Evolutionary conservation across 1,140 invertebrate species (phyloP), one percentile per base, ranked within the genome.

Genomic region (Trichonephila clavipes): DNA sequence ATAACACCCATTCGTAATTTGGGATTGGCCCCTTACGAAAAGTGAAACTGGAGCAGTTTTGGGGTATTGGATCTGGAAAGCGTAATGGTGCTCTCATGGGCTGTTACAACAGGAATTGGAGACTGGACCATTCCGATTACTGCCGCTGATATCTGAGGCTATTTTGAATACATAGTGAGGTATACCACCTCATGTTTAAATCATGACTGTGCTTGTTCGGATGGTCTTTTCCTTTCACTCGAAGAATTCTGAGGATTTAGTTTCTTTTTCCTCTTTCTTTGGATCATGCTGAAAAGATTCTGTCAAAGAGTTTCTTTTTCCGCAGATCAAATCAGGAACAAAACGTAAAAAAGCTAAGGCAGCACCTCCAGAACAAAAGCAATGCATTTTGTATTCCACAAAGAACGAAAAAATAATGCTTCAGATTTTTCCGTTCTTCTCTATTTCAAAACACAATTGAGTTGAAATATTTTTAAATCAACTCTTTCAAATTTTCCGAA

Each of bases 111-210:
- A 77, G 28, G 1, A 34, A 77, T 34, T 14, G 16, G 5, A 77
- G 72, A 40, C 72, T 5, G 72, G 28, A 40, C 28, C 28, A 16
- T 40, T 77, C 72, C 72, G 34, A 77, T 77, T 40, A 77, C 34
- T 34, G 24, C 14, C 4, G 12, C 72, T 16, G 28, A 40, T 77
- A 77, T 77, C 28, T 14, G 24, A 2, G 72, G 72, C 28, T 77
- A 34, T 28, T 18, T 34, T 77, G 28, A 77, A 77, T 28, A 77
- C 34, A 77, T 77, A 77, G 72, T 34, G 72, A 77, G 72, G 72
- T 34, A 40, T 14, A 77, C 72, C 72, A 77, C 72, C 72, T 77
- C 72, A 77, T 77, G 72, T 77, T 77, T 77, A 77, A 77, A 77
- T 77, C 72, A 77, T 77, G 72, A 77, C 28, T 34, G 14, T 18